A percentile compares a stretch with the other conserved stretches of the same genome.
phyloP scores from a whole-genome alignment of 2,797 vertebrate species.

The Cirrhinus mrigala region DNA sequence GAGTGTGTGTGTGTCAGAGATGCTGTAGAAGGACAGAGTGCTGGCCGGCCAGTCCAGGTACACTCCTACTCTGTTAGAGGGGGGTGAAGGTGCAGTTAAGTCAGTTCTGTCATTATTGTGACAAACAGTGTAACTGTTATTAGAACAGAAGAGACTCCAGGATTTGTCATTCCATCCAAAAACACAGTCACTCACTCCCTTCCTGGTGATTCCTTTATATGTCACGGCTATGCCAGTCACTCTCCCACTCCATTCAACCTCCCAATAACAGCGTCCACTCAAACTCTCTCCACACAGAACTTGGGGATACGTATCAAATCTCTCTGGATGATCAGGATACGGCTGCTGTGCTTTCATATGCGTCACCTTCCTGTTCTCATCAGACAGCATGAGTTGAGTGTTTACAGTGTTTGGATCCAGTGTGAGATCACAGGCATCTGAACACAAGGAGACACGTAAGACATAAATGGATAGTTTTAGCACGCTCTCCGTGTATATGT shows the following conservation, averaged over 20 bases:
- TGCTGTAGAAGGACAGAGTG: neutral
- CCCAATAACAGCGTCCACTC: neutral
- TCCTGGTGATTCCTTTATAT: constrained; percentile 16
- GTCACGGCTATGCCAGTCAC: neutral
- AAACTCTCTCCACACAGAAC: neutral
- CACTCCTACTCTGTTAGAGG: neutral
- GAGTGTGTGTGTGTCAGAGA: neutral
- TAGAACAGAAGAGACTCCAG: neutral
- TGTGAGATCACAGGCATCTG: constrained; percentile 2
- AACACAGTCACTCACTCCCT: neutral
- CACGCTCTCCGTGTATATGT: neutral
- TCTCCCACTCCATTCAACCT: neutral
- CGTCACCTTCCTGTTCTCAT: neutral
- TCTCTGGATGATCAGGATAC: constrained; percentile 5
- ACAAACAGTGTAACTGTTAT: neutral
- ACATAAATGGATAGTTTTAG: neutral
- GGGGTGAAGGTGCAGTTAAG: neutral
- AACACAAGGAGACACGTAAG: neutral
- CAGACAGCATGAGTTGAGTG: neutral
- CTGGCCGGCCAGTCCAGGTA: neutral
- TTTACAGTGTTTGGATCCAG: neutral
- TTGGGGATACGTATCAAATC: neutral
- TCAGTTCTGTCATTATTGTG: constrained; percentile 20
- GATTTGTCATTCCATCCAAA: constrained; percentile 1
- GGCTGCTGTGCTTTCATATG: neutral